Evolutionary conservation across 1,140 invertebrate genomes (phyloP).

Genomic region (Nephotettix cincticeps): DNA sequence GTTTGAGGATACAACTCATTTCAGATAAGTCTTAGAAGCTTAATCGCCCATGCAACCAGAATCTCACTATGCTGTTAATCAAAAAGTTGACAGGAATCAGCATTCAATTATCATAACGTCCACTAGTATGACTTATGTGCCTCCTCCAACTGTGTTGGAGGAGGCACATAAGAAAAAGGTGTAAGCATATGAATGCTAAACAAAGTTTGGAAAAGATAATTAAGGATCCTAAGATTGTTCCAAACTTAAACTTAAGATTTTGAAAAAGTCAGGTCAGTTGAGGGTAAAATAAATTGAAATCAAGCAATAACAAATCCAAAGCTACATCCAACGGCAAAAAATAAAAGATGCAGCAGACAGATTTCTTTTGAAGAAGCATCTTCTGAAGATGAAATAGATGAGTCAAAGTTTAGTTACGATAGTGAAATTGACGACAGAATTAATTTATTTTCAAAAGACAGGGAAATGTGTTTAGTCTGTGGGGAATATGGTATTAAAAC

Average conservation of each 20-base stretch:
- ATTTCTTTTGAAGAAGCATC: conserved; percentile 13
- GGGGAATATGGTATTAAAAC: conserved; percentile 14
- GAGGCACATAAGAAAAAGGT: conserved; percentile 2
- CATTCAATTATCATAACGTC: conserved; percentile 11
- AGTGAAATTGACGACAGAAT: conserved; percentile 3
- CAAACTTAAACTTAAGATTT: conserved; percentile 13
- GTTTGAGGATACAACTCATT: no score
- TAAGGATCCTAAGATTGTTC: conserved; percentile 3
- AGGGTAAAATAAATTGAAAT: conserved; percentile 9
- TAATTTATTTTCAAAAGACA: conserved; percentile 11
- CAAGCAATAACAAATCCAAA: not conserved
- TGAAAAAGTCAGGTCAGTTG: conserved; percentile 13
- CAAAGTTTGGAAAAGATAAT: not conserved
- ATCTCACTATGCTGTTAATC: no score
- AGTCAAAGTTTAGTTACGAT: not conserved
- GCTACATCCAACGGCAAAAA: conserved; percentile 6
- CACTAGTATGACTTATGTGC: not conserved
- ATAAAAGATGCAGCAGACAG: conserved; percentile 12
- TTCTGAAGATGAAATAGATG: conserved; percentile 7
- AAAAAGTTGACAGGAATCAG: not conserved
- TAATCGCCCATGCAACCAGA: no score
- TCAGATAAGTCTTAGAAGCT: no score
- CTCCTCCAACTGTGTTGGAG: not conserved
- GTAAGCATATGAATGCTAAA: not conserved
- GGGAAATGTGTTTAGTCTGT: conserved; percentile 10